Conservation (phyloP, 2,888 invertebrate species). For the Allolobophora icterica region DNA sequence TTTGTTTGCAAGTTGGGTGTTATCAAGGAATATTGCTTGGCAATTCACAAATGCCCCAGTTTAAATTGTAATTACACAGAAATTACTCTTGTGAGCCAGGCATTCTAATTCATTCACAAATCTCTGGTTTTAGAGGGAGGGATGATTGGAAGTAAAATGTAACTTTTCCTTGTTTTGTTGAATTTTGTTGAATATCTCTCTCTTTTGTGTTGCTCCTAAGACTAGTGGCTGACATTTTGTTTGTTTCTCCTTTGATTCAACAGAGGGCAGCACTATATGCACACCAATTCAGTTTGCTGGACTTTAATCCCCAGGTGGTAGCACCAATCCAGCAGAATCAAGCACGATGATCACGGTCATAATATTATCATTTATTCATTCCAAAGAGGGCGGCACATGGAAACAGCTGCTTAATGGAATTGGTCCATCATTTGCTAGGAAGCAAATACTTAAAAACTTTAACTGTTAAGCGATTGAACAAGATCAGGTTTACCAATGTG, state of each 20-base stretch:
- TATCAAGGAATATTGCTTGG: neutral
- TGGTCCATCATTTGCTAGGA: neutral
- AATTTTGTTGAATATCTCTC: neutral
- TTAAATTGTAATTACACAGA: constrained; percentile 5
- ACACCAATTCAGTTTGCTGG: neutral
- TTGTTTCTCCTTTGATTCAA: neutral
- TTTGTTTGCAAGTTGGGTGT: neutral
- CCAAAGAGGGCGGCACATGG: neutral
- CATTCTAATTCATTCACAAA: neutral
- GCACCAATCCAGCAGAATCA: neutral
- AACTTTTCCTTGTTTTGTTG: too few relatives aligned
- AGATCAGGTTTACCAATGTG: neutral
- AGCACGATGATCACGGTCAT: neutral
- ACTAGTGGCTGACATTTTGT: neutral
- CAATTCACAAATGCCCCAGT: neutral
- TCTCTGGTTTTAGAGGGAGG: neutral
- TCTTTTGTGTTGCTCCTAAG: neutral
- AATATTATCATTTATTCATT: neutral
- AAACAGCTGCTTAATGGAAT: neutral
- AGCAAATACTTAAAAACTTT: neutral
- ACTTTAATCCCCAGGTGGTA: neutral
- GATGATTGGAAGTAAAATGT: neutral
- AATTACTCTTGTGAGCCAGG: neutral
- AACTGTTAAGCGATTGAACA: neutral
- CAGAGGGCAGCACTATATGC: constrained; percentile 9